phyloP scores from a whole-genome alignment of 1,140 invertebrate genomes.

The Carcinoscorpius rotundicauda region DNA sequence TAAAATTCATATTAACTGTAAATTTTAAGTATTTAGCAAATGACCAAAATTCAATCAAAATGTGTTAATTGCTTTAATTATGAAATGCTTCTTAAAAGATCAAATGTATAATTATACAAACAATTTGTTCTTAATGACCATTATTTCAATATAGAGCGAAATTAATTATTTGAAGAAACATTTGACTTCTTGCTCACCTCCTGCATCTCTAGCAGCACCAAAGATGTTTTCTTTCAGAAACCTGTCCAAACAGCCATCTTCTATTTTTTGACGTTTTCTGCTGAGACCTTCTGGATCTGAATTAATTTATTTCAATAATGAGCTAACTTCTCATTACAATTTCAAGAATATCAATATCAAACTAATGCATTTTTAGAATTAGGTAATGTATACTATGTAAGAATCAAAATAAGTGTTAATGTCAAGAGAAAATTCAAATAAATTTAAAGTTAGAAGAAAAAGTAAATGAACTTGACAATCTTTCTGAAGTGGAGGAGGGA shows the following conservation, averaged over 20 bases:
- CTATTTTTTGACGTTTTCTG: conserved; percentile 23
- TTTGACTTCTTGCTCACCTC: not conserved
- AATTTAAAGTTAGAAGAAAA: no score
- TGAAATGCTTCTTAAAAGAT: no score
- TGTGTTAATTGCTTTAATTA: no score
- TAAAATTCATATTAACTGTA: no score
- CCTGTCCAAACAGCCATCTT: conserved; percentile 18
- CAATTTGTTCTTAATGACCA: no score
- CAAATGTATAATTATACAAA: no score
- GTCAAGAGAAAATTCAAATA: no score
- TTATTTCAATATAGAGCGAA: not conserved
- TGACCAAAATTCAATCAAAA: no score
- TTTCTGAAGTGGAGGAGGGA: not conserved
- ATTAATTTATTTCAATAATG: not conserved
- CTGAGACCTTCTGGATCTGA: conserved; percentile 24
- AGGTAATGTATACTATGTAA: not conserved
- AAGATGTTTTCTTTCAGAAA: conserved; percentile 17
- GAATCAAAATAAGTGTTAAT: not conserved
- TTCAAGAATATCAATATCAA: conserved; percentile 1
- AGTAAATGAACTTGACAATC: not conserved
- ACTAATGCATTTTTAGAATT: not conserved
- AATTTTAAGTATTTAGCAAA: no score
- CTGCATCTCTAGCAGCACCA: conserved; percentile 1
- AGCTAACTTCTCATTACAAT: not conserved
- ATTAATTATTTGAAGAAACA: not conserved